Base-by-base conservation (phyloP, 2,888 invertebrate genomes). In the Euplexia lucipara region DNA sequence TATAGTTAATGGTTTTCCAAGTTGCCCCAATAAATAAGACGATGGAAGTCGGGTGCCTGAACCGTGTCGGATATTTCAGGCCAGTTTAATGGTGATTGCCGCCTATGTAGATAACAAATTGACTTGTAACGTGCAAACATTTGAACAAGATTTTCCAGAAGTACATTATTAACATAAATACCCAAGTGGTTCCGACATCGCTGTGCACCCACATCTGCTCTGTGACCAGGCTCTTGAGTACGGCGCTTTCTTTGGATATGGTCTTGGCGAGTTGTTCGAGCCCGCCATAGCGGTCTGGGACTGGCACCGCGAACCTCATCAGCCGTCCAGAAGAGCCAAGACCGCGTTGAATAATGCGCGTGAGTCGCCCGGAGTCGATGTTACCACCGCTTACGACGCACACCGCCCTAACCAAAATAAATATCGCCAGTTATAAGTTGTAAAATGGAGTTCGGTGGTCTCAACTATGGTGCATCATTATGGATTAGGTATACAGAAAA, bases 361-460 rank as follows among this genome's bases (percentile, higher is more conserved):
- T 97, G 53, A 98, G 91, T 0, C 97, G 96, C 0, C 97, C 97
- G 0, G 97, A 97, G 86, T 98, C 98, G 44, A 98, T 97, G 91
- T 98, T 98, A 49, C 98, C 98, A 8, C 97, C 97, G 88, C 97
- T 97, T 52, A 98, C 90, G n/a, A 97, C 95, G 75, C 98, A 95
- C 9, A 98, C 98, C 32, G 97, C 97, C 70, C 98, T 98, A 78
- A 42, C 10, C 9, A n/a, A 12, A 91, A 86, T 39, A 22, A 63
- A 58, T 34, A 18, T 22, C 9, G 14, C 48, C 7, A 26, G 0
- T 39, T 42, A 20, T 22, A 7, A 41, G 34, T 0, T 8, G n/a
- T 20, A 2, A 2, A 16, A 32, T 14, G 10, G 16, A 44, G 44
- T 37, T 35, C 7, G 20, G 5, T 30, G 5, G 10, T 9, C 8